Percentiles rank a stretch among this genome's conserved stretches.
Evolutionary conservation across 2,797 vertebrate genomes (phyloP).

Genomic region (Vireo griseus): DNA sequence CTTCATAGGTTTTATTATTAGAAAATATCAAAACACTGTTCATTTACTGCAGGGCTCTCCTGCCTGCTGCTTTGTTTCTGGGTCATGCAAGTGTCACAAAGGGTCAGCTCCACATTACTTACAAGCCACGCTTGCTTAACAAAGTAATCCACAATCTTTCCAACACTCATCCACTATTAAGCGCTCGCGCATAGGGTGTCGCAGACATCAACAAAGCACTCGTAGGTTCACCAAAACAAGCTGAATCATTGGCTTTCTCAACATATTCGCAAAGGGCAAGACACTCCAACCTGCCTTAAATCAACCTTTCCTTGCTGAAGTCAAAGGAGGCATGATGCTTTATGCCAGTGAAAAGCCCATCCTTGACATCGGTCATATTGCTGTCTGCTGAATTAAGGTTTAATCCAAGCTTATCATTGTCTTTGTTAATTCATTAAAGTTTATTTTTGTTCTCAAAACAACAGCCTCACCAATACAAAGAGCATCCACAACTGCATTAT

Average conservation of each 20-base stretch:
- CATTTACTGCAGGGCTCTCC: constrained; percentile 43
- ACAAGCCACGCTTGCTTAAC: constrained; percentile 54
- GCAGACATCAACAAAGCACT: background rate
- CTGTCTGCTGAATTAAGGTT: background rate
- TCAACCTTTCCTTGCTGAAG: background rate
- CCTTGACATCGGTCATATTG: background rate
- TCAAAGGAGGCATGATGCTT: background rate
- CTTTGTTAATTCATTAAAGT: background rate
- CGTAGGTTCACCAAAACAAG: background rate
- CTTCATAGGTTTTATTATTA: constrained; percentile 56
- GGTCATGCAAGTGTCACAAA: constrained; percentile 30
- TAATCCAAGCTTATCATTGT: background rate
- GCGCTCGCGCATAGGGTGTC: background rate
- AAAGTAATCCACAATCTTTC: constrained; percentile 44
- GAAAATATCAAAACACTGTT: constrained; percentile 62
- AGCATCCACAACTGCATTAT: background rate
- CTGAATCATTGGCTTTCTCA: background rate
- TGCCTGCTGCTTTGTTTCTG: constrained; percentile 60
- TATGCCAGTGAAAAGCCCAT: background rate
- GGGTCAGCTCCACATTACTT: constrained; percentile 57
- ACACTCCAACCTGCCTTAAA: background rate
- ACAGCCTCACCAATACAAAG: background rate
- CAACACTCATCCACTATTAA: constrained; percentile 1
- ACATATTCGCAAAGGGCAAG: rapidly evolving
- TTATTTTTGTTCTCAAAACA: background rate